A percentile compares a stretch with the other conserved stretches of the same genome.
Evolutionary conservation across 2,113 vertebrate genomes (phyloP).

Genomic region (Hippoglossus stenolepis): DNA sequence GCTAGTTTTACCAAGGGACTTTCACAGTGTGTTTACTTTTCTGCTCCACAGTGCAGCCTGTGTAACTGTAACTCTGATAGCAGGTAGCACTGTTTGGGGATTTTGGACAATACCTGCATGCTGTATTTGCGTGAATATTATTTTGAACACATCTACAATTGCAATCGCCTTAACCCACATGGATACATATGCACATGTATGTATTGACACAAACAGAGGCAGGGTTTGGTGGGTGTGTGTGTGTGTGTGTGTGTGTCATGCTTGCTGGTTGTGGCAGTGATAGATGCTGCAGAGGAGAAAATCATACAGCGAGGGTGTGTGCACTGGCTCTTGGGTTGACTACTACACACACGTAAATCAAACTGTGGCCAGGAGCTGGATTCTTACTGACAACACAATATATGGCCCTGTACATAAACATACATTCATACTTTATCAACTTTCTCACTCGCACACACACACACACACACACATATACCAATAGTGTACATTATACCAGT

Average conservation of each 20-base stretch:
- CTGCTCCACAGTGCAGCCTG: slow-evolving; percentile 49
- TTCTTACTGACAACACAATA: slow-evolving; percentile 14
- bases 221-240: neutral
- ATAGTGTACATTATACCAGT: neutral
- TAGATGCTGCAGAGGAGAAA: slow-evolving; percentile 47
- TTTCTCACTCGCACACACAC: neutral
- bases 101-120: slow-evolving; percentile 45
- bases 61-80: slow-evolving; percentile 58
- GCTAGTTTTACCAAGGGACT: slow-evolving; percentile 60
- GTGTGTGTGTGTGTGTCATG: neutral
- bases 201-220: slow-evolving; percentile 6
- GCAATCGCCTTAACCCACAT: neutral
- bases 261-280: slow-evolving; percentile 48
- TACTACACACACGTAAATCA: slow-evolving; percentile 37
- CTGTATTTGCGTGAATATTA: slow-evolving; percentile 23
- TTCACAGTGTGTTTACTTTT: slow-evolving; percentile 70
- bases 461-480: neutral
- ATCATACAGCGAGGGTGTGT: slow-evolving; percentile 8
- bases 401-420: neutral
- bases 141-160: slow-evolving; percentile 14
- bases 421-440: too few relatives aligned
- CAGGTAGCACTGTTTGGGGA: slow-evolving; percentile 46
- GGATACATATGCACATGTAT: slow-evolving; percentile 14
- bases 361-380: neutral
- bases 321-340: slow-evolving; percentile 13